Evolutionary conservation across 2,113 vertebrate genomes (phyloP), one percentile per base, ranked within the genome.

Genomic region (Gymnobelideus leadbeateri): DNA sequence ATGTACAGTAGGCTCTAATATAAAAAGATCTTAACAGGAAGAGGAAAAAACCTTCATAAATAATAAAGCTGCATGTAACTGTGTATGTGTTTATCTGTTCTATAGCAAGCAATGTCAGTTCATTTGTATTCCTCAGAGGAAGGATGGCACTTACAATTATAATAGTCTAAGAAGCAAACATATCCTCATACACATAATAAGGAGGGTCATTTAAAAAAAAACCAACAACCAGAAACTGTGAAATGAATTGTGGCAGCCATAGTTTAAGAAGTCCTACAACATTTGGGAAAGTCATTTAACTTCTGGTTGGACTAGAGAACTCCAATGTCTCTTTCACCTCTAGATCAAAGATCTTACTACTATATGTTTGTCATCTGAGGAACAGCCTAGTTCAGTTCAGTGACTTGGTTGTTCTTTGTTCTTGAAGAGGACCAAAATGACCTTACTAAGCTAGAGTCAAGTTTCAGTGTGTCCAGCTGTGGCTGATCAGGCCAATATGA

Each of bases 71-170:
- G 7, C n/a, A 43, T 84, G 68, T 43, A 43, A 84, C 16, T 84
- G 68, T 84, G n/a, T 84, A 6, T 84, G 16, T n/a, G 21, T 84
- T 84, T 84, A 21, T 84, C 2, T 84, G 7, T 43, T 84, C 68
- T 43, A 84, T 84, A 23, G 68, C n/a, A 84, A 84, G n/a, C 68
- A n/a, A 43, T 84, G n/a, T 43, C 68, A 84, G 68, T 84, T 84
- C 68, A 84, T 84, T 84, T 84, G 19, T 84, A 84, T 84, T 84
- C 68, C n/a, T 84, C 68, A 84, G 68, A 84, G 68, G 68, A 84
- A 84, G 37, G 19, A 23, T 84, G 68, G n/a, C 37, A 84, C 68
- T 84, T 84, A 14, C 19, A 43, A 84, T 84, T 43, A 84, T n/a
- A 43, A 8, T 43, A 84, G 16, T 84, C 37, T 43, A 84, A 84